Conservation (phyloP, 1,140 invertebrate genomes). For the Drosophila rhopaloa region DNA sequence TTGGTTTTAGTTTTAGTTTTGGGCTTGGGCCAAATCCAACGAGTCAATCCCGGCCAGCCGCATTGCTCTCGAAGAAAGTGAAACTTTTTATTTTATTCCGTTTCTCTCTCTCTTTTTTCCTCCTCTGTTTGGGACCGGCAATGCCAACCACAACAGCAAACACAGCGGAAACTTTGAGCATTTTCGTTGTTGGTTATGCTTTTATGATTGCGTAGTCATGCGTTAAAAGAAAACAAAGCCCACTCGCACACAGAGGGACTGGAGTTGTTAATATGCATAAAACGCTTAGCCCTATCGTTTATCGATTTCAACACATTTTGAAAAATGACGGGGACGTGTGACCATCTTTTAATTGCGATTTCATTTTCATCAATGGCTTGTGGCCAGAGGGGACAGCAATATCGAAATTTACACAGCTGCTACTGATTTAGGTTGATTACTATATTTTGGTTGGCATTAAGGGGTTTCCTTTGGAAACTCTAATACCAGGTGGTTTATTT, state of each 20-base stretch:
- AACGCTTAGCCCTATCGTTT: slow-evolving; percentile 50
- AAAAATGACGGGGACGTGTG: slow-evolving; percentile 18
- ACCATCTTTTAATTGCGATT: slow-evolving; percentile 47
- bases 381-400: not conserved
- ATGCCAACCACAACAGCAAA: slow-evolving; percentile 49
- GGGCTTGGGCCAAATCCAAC: slow-evolving; percentile 43
- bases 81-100: slow-evolving; percentile 65
- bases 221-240: slow-evolving; percentile 34
- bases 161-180: slow-evolving; percentile 49
- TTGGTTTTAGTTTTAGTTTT: not conserved
- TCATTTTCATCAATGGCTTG: slow-evolving; percentile 38
- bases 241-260: slow-evolving; percentile 12
- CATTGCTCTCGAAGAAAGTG: slow-evolving; percentile 69
- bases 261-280: slow-evolving; percentile 66
- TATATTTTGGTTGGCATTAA: not conserved
- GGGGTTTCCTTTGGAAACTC: not conserved
- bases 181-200: slow-evolving; percentile 46
- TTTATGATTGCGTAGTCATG: slow-evolving; percentile 59
- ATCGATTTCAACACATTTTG: slow-evolving; percentile 68
- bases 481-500: not conserved
- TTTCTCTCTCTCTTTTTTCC: slow-evolving; percentile 27
- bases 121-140: slow-evolving; percentile 38
- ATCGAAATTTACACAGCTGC: not conserved
- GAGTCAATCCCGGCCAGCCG: slow-evolving; percentile 35
- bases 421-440: slow-evolving; percentile 1